A percentile compares a stretch with the other conserved stretches of the same genome.
Conservation (phyloP, 2,113 vertebrate genomes). For the Poeciliopsis occidentalis region DNA sequence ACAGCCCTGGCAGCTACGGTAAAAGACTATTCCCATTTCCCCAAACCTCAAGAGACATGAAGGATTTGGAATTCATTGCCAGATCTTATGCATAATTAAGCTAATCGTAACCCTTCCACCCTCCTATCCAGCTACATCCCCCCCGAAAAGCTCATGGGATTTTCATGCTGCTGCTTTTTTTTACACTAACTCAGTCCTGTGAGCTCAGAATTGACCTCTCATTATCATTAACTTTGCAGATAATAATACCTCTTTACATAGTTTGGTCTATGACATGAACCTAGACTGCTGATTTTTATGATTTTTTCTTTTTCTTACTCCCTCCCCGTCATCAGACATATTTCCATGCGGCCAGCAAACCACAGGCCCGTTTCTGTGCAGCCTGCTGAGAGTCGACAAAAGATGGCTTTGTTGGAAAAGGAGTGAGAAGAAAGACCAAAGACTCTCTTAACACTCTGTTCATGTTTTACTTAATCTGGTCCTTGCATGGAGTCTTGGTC, state of each 20-base stretch:
- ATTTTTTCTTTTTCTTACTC: not conserved
- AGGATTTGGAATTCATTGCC: constrained; percentile 71
- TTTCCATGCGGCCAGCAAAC: constrained; percentile 38
- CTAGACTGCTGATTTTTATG: not conserved
- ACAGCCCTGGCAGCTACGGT: constrained; percentile 50
- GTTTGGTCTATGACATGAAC: not conserved
- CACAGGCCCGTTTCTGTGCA: constrained; percentile 40
- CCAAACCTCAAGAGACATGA: constrained; percentile 60
- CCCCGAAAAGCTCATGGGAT: constrained; percentile 36
- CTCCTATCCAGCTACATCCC: constrained; percentile 30
- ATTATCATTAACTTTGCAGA: constrained; percentile 21
- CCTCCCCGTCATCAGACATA: constrained; percentile 2
- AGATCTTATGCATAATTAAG: constrained; percentile 78
- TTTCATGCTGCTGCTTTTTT: constrained; percentile 43
- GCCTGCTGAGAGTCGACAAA: constrained; percentile 63
- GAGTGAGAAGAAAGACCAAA: constrained; percentile 18
- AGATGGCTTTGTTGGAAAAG: constrained; percentile 53
- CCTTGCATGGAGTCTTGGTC: not conserved
- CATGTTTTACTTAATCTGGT: constrained; percentile 17
- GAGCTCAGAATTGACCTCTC: constrained; percentile 16
- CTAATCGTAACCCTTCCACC: constrained; percentile 40
- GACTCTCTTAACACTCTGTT: constrained; percentile 23
- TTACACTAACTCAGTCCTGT: constrained; percentile 35
- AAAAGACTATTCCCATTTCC: constrained; percentile 52
- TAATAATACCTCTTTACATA: not conserved